These are phyloP conservation scores for Tachypleus tridentatus DNA, from an alignment of 1,140 invertebrate species.

Conservation along the genomic window DNA sequence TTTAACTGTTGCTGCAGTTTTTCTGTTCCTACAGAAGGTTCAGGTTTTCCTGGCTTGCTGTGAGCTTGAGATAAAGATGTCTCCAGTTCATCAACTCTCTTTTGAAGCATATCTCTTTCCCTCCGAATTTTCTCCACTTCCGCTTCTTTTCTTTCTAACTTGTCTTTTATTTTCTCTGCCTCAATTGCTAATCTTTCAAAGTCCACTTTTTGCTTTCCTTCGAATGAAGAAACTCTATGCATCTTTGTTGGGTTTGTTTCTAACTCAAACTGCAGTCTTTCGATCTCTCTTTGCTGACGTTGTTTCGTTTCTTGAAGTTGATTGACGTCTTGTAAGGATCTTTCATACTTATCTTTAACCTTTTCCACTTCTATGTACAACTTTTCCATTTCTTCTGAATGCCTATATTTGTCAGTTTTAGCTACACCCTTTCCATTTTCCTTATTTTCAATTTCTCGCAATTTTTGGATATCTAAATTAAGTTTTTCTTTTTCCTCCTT, in stretches of 20 bases:
- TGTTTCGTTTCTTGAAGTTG: conserved; percentile 22
- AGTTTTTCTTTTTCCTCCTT: conserved; percentile 42
- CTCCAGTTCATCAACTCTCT: conserved; percentile 25
- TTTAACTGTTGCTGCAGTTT: conserved; percentile 22
- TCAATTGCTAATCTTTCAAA: conserved; percentile 70
- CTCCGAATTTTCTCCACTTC: conserved; percentile 53
- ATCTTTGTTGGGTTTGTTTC: conserved; percentile 62
- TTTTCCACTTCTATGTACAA: conserved; percentile 53
- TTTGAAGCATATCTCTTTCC: conserved; percentile 40
- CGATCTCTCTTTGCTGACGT: conserved; percentile 24
- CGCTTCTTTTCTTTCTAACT: conserved; percentile 63
- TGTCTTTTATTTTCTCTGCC: conserved; percentile 68
- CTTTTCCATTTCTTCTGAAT: conserved; percentile 31
- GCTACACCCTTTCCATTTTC: conserved; percentile 17
- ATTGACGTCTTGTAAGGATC: conserved; percentile 18
- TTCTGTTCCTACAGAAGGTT: conserved; percentile 17
- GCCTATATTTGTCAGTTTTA: conserved; percentile 29
- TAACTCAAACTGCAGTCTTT: conserved; percentile 41
- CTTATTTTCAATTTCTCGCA: conserved; percentile 20
- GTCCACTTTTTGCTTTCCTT: conserved; percentile 67
- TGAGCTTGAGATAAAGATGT: conserved; percentile 8
- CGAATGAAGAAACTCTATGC: conserved; percentile 52
- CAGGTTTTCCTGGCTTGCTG: conserved; percentile 10
- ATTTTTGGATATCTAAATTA: conserved; percentile 46
- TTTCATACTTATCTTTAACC: conserved; percentile 36